phyloP scores from a whole-genome alignment of 2,888 invertebrate genomes.

The Amiota communis region DNA sequence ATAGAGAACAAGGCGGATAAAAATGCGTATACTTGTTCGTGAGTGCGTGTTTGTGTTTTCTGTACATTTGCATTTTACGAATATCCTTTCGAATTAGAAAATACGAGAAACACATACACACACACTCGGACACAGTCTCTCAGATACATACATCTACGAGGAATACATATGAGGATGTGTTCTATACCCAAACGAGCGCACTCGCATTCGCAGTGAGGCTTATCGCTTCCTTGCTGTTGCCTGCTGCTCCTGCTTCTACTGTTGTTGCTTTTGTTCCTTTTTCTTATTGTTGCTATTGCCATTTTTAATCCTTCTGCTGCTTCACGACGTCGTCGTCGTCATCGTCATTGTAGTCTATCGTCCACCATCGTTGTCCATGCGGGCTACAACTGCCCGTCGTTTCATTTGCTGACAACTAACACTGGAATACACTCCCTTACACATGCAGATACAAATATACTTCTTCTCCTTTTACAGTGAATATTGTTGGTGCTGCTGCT shows the following conservation, averaged over 20 bases:
- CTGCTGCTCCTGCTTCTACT: conserved; percentile 11
- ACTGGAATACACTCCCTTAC: conserved; percentile 33
- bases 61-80: conserved; percentile 68
- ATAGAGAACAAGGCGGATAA: conserved; percentile 16
- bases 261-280: conserved; percentile 6
- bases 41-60: conserved; percentile 50
- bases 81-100: conserved; percentile 68
- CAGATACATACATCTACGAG: background rate
- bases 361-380: conserved; percentile 4
- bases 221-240: background rate
- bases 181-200: background rate
- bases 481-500: conserved; percentile 25
- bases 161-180: no score
- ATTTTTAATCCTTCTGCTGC: background rate
- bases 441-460: conserved; percentile 44
- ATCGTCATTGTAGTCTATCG: background rate
- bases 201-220: background rate
- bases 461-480: conserved; percentile 53
- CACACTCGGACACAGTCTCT: background rate
- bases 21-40: conserved; percentile 33
- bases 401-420: conserved; percentile 59
- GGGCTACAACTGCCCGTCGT: conserved; percentile 49
- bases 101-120: conserved; percentile 39
- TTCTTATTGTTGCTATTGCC: conserved; percentile 9
- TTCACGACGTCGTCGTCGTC: background rate